A percentile compares a stretch with the other conserved stretches of the same genome.
Conservation (phyloP, 2,888 invertebrate species). For the Taphrorychus bicolor region DNA sequence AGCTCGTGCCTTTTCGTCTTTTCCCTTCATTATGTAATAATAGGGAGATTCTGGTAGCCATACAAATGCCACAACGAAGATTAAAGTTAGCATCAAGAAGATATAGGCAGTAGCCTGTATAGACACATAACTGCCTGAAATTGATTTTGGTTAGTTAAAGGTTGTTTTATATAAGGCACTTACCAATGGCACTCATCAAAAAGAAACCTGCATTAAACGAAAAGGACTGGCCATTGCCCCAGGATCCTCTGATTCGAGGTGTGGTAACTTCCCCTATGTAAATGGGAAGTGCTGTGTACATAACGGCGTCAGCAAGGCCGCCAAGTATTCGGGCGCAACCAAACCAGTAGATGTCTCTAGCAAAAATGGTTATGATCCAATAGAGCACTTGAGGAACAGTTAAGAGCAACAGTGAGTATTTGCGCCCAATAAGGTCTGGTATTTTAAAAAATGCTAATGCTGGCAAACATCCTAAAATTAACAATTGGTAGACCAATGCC, state of each 20-base stretch:
- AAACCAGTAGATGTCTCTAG: conserved; percentile 23
- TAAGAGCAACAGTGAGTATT: conserved; percentile 48
- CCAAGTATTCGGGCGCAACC: conserved; percentile 23
- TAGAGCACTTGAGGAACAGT: conserved; percentile 48
- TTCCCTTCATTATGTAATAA: conserved; percentile 47
- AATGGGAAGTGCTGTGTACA: conserved; percentile 30
- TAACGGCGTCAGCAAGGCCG: conserved; percentile 25
- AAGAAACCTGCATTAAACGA: conserved; percentile 29
- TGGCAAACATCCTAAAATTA: neutral
- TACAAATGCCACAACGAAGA: conserved; percentile 64
- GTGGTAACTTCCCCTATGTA: conserved; percentile 32
- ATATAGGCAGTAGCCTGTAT: conserved; percentile 61
- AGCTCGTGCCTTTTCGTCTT: conserved; percentile 44
- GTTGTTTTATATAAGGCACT: no score
- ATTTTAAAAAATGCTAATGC: conserved; percentile 46
- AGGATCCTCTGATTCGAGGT: conserved; percentile 25
- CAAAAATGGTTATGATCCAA: conserved; percentile 40
- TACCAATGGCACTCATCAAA: conserved; percentile 24
- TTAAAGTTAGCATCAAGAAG: conserved; percentile 65
- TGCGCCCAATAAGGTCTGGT: conserved; percentile 52
- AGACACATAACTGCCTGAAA: neutral
- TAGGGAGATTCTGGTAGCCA: conserved; percentile 67
- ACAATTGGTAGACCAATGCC: no score
- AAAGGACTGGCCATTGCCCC: conserved; percentile 31
- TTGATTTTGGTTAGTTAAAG: no score